A percentile compares a stretch with the other conserved stretches of the same genome.
Conservation (phyloP, 64 coral and sea anemone species). For the Pocillopora damicornis region DNA sequence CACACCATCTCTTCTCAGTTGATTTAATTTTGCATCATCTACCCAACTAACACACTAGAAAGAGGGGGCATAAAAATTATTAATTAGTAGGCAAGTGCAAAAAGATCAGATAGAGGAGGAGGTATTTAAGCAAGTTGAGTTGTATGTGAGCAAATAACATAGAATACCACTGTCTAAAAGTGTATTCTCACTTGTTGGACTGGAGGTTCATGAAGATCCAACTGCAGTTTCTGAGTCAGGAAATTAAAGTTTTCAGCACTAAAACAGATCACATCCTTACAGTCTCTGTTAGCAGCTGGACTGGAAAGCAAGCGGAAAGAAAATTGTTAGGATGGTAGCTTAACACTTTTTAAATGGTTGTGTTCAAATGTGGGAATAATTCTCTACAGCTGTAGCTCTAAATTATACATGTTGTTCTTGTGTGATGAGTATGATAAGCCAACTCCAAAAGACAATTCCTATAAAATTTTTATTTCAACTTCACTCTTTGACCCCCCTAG, state of each 20-base stretch:
- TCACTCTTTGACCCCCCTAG: no score
- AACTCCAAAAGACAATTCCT: no score
- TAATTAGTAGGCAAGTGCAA: no score
- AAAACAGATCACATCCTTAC: slow-evolving; percentile 97
- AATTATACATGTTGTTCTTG: no score
- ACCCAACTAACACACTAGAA: slow-evolving; percentile 90
- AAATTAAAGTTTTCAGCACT: slow-evolving; percentile 77
- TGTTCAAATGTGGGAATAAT: not conserved
- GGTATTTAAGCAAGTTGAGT: no score
- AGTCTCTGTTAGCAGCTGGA: slow-evolving; percentile 65
- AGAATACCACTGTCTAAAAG: not conserved
- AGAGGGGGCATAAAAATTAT: not conserved
- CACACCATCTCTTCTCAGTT: slow-evolving; percentile 90
- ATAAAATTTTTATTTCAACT: no score
- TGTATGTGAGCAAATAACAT: not conserved
- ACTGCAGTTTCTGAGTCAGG: slow-evolving; percentile 79
- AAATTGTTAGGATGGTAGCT: not conserved
- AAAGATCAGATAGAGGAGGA: no score
- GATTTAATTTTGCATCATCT: slow-evolving; percentile 97
- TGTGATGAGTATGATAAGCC: no score
- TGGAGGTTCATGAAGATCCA: slow-evolving; percentile 96
- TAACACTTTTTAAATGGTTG: not conserved
- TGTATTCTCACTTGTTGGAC: slow-evolving; percentile 65
- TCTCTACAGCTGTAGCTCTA: no score
- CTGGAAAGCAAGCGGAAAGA: slow-evolving; percentile 36